phyloP scores from a whole-genome alignment of 2,113 vertebrate species.

The Chloropsis hardwickii region DNA sequence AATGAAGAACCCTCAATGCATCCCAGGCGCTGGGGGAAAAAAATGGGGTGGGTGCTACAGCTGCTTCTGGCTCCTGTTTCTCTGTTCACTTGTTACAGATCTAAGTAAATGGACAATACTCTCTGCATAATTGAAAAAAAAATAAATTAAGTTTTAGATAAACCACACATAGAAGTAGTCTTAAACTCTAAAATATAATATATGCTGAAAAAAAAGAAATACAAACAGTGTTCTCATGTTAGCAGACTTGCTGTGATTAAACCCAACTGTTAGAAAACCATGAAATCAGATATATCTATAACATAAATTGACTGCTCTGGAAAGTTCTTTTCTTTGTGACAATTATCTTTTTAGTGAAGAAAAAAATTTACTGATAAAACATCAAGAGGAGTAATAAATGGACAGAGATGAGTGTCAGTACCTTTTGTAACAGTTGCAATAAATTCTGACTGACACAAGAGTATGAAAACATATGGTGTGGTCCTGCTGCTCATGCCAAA shows the following conservation, averaged over 20 bases:
- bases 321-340: neutral
- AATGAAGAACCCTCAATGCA: rapidly evolving
- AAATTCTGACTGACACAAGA: neutral
- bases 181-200: neutral
- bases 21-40: neutral
- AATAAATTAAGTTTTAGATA: neutral
- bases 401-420: neutral
- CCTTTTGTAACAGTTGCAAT: neutral
- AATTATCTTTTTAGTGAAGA: neutral
- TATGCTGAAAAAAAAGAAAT: neutral
- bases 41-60: neutral
- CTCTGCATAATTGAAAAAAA: neutral
- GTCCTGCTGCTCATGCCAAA: neutral
- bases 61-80: neutral
- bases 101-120: neutral
- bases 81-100: neutral
- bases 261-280: neutral
- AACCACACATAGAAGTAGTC: rapidly evolving
- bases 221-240: neutral
- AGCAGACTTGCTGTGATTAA: neutral
- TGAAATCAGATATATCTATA: neutral
- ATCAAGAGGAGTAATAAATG: neutral
- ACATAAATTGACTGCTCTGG: neutral
- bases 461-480: neutral
- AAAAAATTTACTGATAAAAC: neutral